Evolutionary conservation across 2,113 vertebrate species (phyloP), one percentile per base, ranked within the genome.

Genomic region (Alethe castanea): DNA sequence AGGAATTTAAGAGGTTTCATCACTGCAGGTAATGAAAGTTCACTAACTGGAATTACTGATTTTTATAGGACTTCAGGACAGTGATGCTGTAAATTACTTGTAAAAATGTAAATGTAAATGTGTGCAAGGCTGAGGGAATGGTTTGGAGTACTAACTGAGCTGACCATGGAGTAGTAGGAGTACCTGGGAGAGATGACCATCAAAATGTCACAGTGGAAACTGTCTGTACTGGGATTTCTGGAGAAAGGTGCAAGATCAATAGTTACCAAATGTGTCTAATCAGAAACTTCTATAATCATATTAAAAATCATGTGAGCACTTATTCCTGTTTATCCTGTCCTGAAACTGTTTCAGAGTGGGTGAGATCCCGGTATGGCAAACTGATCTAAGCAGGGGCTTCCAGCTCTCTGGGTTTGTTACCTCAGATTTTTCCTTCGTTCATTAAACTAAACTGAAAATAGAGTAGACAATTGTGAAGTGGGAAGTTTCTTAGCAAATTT

Each of bases 1-100:
- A 22, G 40, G 42, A 90, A 70, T 48, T 48, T 76, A 93, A 52
- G 9, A 86, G 50, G 26, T 94, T 96, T 94, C 91, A 82, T 64
- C 50, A 54, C 45, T 1, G 4, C 17, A 45, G 45, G 9, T 53
- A 29, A 18, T 61, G 64, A 56, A 72, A 86, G 36, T 13, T 95
- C 26, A 35, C 23, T 73, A 61, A 50, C 25, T 88, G 76, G 28
- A 57, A 16, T 13, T 6, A 5, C 35, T 84, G 47, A 31, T 65
- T 33, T 61, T 53, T 38, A 18, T 28, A 54, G 31, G 13, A 62
- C 6, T 5, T 78, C 35, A 66, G 54, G n/a, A 23, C 2, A 40
- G 2, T 77, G 42, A 36, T 0, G 4, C 10, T 72, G 25, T 77
- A 65, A 78, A 81, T 73, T 2, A 47, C 33, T 62, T 81, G 14